A percentile compares a stretch with the other conserved stretches of the same genome.
phyloP scores from a whole-genome alignment of 2,888 invertebrate genomes.

The Bellardia pandia region DNA sequence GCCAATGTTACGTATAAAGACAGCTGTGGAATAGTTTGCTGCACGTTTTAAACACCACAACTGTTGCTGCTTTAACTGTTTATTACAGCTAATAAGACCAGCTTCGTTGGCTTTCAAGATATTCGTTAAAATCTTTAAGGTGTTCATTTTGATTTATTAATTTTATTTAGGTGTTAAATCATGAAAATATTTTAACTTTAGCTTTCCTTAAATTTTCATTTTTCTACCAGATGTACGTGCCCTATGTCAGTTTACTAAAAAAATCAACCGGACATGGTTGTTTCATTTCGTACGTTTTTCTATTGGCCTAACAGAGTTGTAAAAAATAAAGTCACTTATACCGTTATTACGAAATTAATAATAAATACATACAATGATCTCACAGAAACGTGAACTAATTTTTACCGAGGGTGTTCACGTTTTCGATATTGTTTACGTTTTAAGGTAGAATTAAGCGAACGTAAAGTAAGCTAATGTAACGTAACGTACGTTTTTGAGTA shows the following conservation, averaged over 20 bases:
- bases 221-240: constrained; percentile 34
- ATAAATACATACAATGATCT: too few species aligned
- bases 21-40: constrained; percentile 34
- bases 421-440: too few species aligned
- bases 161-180: background rate
- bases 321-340: background rate
- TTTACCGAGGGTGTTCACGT: too few species aligned
- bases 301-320: background rate
- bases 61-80: constrained; percentile 33
- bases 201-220: constrained; percentile 29
- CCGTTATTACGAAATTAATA: background rate
- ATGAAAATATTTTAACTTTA: constrained; percentile 23
- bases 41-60: constrained; percentile 55
- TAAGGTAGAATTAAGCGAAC: too few species aligned
- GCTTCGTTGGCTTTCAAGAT: constrained; percentile 34
- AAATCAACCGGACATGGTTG: constrained; percentile 50
- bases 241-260: constrained; percentile 31
- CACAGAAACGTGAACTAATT: too few species aligned
- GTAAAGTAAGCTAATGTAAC: too few species aligned
- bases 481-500: too few species aligned
- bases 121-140: constrained; percentile 49
- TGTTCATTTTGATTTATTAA: constrained; percentile 48
- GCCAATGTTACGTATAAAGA: constrained; percentile 68
- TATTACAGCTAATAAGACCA: background rate
- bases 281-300: background rate